phyloP scores from a whole-genome alignment of 2,797 vertebrate species.

The Catharus ustulatus region DNA sequence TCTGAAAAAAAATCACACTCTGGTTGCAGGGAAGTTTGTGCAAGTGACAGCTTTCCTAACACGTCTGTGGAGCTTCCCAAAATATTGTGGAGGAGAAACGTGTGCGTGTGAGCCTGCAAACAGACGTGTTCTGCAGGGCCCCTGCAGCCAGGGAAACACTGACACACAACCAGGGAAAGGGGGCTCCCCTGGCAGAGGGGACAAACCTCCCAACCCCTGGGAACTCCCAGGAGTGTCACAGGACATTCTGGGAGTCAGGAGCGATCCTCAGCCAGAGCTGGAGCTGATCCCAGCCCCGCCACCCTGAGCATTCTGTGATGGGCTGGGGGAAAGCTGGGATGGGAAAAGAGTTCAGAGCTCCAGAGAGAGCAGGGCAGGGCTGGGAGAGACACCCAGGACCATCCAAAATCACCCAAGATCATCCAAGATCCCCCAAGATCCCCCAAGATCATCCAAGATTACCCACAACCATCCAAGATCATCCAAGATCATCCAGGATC shows the following conservation, averaged over 20 bases:
- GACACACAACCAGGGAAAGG: not conserved
- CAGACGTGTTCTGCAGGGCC: not conserved
- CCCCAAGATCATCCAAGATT: no score
- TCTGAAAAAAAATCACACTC: slow-evolving; percentile 35
- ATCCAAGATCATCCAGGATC: no score
- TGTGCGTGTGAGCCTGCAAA: not conserved
- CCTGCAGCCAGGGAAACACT: not conserved
- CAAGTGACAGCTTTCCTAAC: slow-evolving; percentile 69
- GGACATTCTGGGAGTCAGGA: not conserved
- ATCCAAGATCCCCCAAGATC: no score
- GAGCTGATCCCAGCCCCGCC: not conserved
- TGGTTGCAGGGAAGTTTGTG: slow-evolving; percentile 43
- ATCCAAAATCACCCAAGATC: no score
- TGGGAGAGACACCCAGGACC: not conserved
- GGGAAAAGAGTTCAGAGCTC: accelerated
- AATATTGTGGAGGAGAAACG: slow-evolving; percentile 39
- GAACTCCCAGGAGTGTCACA: not conserved
- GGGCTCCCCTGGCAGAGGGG: not conserved
- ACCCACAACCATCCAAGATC: no score
- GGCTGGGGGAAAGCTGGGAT: accelerated
- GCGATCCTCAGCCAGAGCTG: no score
- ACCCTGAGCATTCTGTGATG: accelerated
- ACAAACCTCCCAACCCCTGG: not conserved
- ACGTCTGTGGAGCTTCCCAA: slow-evolving; percentile 39
- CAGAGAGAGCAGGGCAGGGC: not conserved